phyloP scores from a whole-genome alignment of 2,888 invertebrate species.

The Dryocosmus kuriphilus region DNA sequence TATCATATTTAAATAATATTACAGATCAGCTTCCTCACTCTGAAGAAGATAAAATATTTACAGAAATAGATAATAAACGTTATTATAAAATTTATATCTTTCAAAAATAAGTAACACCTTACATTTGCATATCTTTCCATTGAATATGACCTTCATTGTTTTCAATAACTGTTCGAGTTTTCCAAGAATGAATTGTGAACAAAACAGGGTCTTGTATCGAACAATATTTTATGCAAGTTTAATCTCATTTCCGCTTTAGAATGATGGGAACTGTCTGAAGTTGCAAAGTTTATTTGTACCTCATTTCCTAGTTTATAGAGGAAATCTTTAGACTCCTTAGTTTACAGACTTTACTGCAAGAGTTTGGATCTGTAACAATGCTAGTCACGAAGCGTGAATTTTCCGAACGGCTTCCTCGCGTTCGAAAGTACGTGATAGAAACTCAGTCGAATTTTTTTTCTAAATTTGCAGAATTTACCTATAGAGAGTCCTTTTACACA shows the following conservation, averaged over 20 bases:
- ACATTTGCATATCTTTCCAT: neutral
- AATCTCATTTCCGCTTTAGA: neutral
- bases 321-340: slow-evolving; percentile 24
- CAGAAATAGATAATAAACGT: too few species aligned
- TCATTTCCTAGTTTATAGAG: slow-evolving; percentile 6
- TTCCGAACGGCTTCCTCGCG: slow-evolving; percentile 16
- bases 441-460: slow-evolving; percentile 6
- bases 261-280: neutral
- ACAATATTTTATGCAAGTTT: neutral
- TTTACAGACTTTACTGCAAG: slow-evolving; percentile 13
- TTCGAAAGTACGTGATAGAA: slow-evolving; percentile 3
- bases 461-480: slow-evolving; percentile 1
- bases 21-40: too few species aligned
- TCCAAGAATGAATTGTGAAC: neutral
- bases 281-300: neutral
- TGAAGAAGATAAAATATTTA: too few species aligned
- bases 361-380: slow-evolving; percentile 16
- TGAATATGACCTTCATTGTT: neutral
- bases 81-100: too few species aligned
- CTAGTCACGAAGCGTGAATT: slow-evolving; percentile 33
- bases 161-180: neutral
- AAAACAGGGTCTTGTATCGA: neutral
- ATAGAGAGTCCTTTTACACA: neutral
- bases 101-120: neutral
- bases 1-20: too few species aligned